Conservation (phyloP, 2,113 vertebrate species). For the Etheostoma spectabile region DNA sequence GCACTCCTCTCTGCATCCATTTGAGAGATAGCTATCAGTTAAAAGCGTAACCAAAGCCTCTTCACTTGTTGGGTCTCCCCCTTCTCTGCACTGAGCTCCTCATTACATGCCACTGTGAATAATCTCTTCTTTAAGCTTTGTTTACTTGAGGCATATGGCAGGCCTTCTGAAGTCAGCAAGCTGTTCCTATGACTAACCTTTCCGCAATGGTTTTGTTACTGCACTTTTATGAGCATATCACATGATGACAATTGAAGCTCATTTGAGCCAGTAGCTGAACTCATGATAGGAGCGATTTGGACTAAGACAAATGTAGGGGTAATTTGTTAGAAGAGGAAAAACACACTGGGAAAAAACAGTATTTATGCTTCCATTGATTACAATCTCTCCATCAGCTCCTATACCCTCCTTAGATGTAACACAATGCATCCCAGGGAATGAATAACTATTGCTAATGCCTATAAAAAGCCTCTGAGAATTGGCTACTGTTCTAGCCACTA, state of each 20-base stretch:
- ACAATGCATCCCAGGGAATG: constrained; percentile 78
- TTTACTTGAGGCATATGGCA: constrained; percentile 76
- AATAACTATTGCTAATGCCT: constrained; percentile 80
- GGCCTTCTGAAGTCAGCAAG: constrained; percentile 64
- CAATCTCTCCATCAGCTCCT: constrained; percentile 61
- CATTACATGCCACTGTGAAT: constrained; percentile 63
- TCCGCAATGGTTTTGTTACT: constrained; percentile 36
- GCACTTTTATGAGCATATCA: constrained; percentile 52
- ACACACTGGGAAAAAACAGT: constrained; percentile 43
- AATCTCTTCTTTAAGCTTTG: constrained; percentile 74
- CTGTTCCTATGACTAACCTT: constrained; percentile 66
- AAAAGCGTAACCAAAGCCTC: constrained; percentile 80
- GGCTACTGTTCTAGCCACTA: constrained; percentile 62
- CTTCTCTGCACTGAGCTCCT: constrained; percentile 39
- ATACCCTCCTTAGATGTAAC: constrained; percentile 75
- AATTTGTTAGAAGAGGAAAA: constrained; percentile 34
- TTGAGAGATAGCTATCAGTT: constrained; percentile 80
- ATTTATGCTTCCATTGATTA: constrained; percentile 80
- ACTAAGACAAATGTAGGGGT: constrained; percentile 40
- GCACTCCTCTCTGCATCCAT: constrained; percentile 59
- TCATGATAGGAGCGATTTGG: constrained; percentile 41
- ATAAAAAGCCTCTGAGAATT: constrained; percentile 80
- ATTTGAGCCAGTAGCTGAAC: constrained; percentile 47
- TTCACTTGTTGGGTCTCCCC: constrained; percentile 50
- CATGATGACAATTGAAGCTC: constrained; percentile 40